A percentile compares a stretch with the other conserved stretches of the same genome.
Conservation (phyloP, 1,140 invertebrate genomes). For the Vanessa tameamea region DNA sequence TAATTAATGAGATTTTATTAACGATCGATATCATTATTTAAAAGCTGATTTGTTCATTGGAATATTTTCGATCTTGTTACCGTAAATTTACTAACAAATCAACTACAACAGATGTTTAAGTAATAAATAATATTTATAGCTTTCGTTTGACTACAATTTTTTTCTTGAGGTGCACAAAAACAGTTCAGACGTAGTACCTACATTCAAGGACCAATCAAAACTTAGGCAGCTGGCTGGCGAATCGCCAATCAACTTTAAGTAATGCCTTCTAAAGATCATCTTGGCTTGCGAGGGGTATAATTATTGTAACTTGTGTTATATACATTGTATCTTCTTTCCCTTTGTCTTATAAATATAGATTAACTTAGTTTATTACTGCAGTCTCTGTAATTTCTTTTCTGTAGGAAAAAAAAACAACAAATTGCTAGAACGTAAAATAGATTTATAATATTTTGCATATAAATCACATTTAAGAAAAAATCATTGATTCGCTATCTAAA, state of each 20-base stretch:
- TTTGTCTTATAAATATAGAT: neutral
- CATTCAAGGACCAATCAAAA: conserved; percentile 22
- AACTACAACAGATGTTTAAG: neutral
- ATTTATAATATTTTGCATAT: neutral
- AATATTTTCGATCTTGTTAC: neutral
- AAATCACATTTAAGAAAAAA: neutral
- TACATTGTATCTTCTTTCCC: neutral
- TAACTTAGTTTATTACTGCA: neutral
- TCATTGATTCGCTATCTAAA: neutral
- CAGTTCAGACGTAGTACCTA: conserved; percentile 20
- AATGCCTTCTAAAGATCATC: conserved; percentile 19
- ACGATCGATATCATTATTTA: neutral
- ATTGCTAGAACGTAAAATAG: too few relatives aligned
- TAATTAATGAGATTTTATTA: neutral
- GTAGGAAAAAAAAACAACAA: too few relatives aligned
- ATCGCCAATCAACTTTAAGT: conserved; percentile 25
- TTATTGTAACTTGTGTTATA: conserved; percentile 2
- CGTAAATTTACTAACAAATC: neutral
- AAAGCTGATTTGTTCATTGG: neutral
- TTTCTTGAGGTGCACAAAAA: conserved; percentile 21
- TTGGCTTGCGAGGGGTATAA: conserved; percentile 11
- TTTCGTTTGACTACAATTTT: neutral
- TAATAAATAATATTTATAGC: neutral
- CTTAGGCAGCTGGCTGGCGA: conserved; percentile 28
- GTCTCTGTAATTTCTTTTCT: neutral